Evolutionary conservation across 1,140 invertebrate genomes (phyloP), one percentile per base, ranked within the genome.

Genomic region (Tetramorium alpestre): DNA sequence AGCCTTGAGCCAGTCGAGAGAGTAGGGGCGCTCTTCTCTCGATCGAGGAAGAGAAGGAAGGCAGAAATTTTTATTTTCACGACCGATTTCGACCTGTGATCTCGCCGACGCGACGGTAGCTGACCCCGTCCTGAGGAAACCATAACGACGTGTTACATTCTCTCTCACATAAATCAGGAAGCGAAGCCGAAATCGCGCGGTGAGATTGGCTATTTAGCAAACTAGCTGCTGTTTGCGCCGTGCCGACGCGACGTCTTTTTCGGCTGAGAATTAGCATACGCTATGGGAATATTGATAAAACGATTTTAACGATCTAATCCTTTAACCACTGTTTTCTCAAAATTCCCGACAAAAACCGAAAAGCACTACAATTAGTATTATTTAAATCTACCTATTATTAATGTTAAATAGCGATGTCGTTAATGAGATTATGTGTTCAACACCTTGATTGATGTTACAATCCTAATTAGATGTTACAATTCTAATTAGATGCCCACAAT

Each of bases 21-120:
- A 58, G n/a, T 41, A 25, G 22, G 16, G 44, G 18, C 0, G 44
- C 18, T 33, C 49, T 72, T 18, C 16, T 18, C 25, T 6, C 13
- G 18, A 28, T 1, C 10, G 51, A 38, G 10, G 18, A 44, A 33
- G 47, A 60, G 41, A 28, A 22, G 67, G 25, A 38, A 33, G 64
- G 58, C 33, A 85, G 58, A 54, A 89, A 92, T 91, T 92, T 88
- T 86, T 89, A 92, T 92, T 92, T 91, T 90, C 77, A 91, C 73
- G 67, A 51, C 49, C 84, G 88, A 85, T 76, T 44, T 76, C 16
- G 62, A 81, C 76, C 78, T 92, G 70, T 90, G 91, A 92, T 92
- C 91, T 92, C 84, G 87, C 91, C 91, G 91, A 86, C 89, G 85
- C 90, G 91, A 88, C 88, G 87, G 88, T 89, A 89, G 88, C 81